phyloP scores from a whole-genome alignment of 2,113 vertebrate genomes.

The Pyrgilauda ruficollis region DNA sequence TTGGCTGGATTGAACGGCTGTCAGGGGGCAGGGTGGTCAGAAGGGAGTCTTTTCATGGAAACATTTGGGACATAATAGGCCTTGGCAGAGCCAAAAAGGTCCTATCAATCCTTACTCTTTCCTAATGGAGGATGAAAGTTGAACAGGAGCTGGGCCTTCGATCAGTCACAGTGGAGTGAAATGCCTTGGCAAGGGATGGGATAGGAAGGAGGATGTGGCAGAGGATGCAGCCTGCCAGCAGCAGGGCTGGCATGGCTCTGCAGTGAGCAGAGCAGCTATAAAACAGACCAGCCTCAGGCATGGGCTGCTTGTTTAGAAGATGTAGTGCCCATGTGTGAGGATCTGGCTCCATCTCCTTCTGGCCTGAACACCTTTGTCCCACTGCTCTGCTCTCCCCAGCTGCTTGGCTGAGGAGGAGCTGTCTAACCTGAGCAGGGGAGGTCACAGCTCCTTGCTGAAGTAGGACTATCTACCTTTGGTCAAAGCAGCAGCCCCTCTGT shows the following conservation, averaged over 20 bases:
- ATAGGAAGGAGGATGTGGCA: not conserved
- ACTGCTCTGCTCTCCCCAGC: not conserved
- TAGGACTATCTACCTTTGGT: not conserved
- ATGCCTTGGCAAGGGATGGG: not conserved
- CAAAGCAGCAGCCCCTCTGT: not conserved
- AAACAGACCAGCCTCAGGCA: not conserved
- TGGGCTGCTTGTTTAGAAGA: not conserved
- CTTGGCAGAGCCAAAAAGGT: constrained; percentile 48
- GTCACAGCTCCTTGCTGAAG: not conserved
- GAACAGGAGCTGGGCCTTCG: not conserved
- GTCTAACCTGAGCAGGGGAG: not conserved
- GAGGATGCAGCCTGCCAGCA: not conserved
- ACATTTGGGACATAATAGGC: constrained; percentile 49
- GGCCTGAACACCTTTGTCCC: fast-evolving
- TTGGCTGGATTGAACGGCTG: constrained; percentile 47
- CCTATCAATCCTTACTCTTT: not conserved
- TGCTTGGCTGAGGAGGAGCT: not conserved
- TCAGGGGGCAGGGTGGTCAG: constrained; percentile 30
- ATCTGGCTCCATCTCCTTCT: not conserved
- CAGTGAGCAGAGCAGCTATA: not conserved
- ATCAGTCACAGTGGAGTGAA: fast-evolving
- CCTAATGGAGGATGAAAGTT: constrained; percentile 14
- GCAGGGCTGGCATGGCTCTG: not conserved
- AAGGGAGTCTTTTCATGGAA: constrained; percentile 54
- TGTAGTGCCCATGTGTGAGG: fast-evolving